A percentile compares a stretch with the other conserved stretches of the same genome.
These are phyloP conservation scores for Penaeus vannamei DNA, from an alignment of 1,140 invertebrate genomes.

Conservation along the genomic window DNA sequence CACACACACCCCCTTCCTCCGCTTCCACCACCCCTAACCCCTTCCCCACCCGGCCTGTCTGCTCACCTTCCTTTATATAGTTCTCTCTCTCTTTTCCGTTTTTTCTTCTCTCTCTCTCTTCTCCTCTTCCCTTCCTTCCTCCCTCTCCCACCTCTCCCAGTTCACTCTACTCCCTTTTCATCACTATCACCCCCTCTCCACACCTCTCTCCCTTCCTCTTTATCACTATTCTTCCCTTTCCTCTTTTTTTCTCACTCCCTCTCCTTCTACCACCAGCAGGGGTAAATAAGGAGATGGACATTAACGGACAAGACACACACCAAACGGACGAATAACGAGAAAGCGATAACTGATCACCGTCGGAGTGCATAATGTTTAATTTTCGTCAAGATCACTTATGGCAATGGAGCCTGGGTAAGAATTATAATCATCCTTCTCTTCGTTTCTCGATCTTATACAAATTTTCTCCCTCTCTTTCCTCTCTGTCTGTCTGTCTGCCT, in stretches of 20 bases:
- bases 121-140: neutral
- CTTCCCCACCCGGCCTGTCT: neutral
- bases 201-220: neutral
- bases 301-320: too few relatives aligned
- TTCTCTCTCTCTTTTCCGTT: neutral
- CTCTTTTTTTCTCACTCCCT: slow-evolving; percentile 5
- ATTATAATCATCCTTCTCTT: too few relatives aligned
- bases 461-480: too few relatives aligned
- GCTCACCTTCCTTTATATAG: neutral
- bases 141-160: neutral
- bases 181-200: slow-evolving; percentile 20
- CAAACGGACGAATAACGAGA: too few relatives aligned
- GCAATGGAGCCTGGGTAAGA: too few relatives aligned
- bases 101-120: too few relatives aligned
- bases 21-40: neutral
- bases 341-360: too few relatives aligned
- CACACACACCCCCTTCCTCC: neutral
- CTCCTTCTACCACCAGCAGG: neutral
- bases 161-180: neutral
- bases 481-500: too few relatives aligned
- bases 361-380: too few relatives aligned
- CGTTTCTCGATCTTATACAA: too few relatives aligned
- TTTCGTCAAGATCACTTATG: too few relatives aligned
- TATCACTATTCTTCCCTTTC: neutral
- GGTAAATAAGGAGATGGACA: too few relatives aligned